A percentile compares a stretch with the other conserved stretches of the same genome.
Conservation (phyloP, 1,140 invertebrate species). For the Ditylenchus dipsaci region DNA sequence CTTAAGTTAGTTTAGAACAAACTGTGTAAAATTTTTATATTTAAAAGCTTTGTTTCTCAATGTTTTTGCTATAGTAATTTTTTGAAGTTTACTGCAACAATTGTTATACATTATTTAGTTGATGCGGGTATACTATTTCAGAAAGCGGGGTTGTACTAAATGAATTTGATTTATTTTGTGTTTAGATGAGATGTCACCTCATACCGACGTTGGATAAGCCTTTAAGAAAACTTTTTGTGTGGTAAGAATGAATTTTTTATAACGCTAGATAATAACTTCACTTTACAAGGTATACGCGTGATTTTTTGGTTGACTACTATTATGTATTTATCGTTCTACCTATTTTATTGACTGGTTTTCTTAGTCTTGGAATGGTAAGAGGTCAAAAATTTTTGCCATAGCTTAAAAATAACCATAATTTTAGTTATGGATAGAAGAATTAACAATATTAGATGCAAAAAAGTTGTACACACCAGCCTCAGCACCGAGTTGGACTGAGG, state of each 20-base stretch:
- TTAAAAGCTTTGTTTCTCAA: too few relatives aligned
- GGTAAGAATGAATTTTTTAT: background rate
- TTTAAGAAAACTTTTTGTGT: constrained; percentile 43
- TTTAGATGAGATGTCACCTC: constrained; percentile 37
- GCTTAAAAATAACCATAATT: too few relatives aligned
- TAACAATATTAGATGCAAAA: constrained; percentile 54
- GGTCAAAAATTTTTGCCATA: too few relatives aligned
- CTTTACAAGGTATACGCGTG: constrained; percentile 30
- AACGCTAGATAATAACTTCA: too few relatives aligned
- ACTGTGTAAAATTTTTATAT: too few relatives aligned
- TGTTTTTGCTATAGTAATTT: too few relatives aligned
- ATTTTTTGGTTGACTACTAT: constrained; percentile 55
- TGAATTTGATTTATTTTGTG: background rate
- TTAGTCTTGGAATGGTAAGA: constrained; percentile 47
- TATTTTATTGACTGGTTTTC: constrained; percentile 45
- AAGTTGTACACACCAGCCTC: constrained; percentile 50
- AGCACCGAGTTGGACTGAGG: constrained; percentile 53
- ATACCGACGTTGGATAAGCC: constrained; percentile 53
- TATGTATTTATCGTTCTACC: constrained; percentile 48
- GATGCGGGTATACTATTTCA: background rate
- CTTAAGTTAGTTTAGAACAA: too few relatives aligned
- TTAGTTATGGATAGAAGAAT: constrained; percentile 43
- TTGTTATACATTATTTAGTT: background rate
- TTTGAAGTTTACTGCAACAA: background rate
- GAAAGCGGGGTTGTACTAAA: background rate